Base-by-base conservation (phyloP, 2,113 vertebrate species). In the Brachyistius frenatus region DNA sequence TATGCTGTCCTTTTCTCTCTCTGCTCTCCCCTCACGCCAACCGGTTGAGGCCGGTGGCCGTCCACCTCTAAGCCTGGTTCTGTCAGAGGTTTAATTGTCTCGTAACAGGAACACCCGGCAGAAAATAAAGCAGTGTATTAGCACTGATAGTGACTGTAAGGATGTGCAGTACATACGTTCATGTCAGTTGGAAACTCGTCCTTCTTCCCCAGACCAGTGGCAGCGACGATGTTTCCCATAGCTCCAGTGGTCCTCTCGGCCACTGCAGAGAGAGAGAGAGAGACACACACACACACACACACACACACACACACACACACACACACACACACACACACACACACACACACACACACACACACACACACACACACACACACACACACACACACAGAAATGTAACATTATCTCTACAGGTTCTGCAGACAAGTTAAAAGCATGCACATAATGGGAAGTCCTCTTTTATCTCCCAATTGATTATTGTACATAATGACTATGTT, bases 241-340 rank as follows among this genome's bases (percentile, higher is more conserved):
- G 97, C 98, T 60, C 97, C 98, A 0, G 97, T 97, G 13, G 98
- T 99, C 91, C 97, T 99, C 94, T 99, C 98, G 73, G 98, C 97
- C 96, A 98, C 98, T 99, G 88, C 52, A 66, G 63, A 57, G 0
- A 75, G 7, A 46, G 1, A 46, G 3, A 75, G 52, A 58, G 49
- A 79, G 65, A 68, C 32, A 86, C 11, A 54, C 14, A 66, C 62
- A 76, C 62, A 88, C 37, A 84, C 71, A 86, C 58, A 80, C 6
- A 78, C 57, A 80, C 32, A 69, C 35, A n/a, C 7, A 44, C 36
- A 41, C 60, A 55, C 56, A 71, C 50, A 80, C 63, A 58, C 53
- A 35, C n/a, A 68, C 46, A 54, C 10, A 52, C 30, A 7, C 5
- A 15, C 57, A n/a, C 69, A 67, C 69, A 68, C 37, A 86, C 13